Evolutionary conservation across 2,888 invertebrate genomes (phyloP).

Genomic region (Balanococcus diminutus): DNA sequence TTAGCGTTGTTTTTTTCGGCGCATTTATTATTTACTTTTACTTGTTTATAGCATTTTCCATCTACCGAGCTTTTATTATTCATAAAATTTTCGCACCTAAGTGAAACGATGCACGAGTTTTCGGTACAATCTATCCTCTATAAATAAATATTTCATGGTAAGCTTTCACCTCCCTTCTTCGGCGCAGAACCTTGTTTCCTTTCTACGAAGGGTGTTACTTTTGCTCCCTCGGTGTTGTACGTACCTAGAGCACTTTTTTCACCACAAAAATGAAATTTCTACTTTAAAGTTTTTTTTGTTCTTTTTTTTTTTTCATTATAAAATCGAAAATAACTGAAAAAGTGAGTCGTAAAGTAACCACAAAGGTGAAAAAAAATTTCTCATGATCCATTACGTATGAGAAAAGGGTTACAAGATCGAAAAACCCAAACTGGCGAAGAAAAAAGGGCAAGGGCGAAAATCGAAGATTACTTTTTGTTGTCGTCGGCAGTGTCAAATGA

Average conservation of each 20-base stretch:
- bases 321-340: no score
- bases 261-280: no score
- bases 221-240: no score
- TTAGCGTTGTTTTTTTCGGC: background rate
- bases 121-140: slow-evolving; percentile 17
- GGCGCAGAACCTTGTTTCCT: background rate
- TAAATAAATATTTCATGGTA: slow-evolving; percentile 48
- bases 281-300: no score
- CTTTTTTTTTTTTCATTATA: no score
- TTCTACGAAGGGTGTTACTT: background rate
- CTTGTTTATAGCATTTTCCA: slow-evolving; percentile 47
- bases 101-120: slow-evolving; percentile 40
- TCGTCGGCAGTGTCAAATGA: background rate
- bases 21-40: slow-evolving; percentile 51
- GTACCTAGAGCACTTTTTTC: no score
- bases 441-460: background rate
- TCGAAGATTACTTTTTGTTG: background rate
- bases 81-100: slow-evolving; percentile 51
- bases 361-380: no score
- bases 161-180: background rate
- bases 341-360: no score
- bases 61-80: slow-evolving; percentile 51
- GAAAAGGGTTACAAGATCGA: no score
- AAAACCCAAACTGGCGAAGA: no score
- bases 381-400: no score